phyloP scores from a whole-genome alignment of 1,140 invertebrate genomes.

The Penaeus vannamei region DNA sequence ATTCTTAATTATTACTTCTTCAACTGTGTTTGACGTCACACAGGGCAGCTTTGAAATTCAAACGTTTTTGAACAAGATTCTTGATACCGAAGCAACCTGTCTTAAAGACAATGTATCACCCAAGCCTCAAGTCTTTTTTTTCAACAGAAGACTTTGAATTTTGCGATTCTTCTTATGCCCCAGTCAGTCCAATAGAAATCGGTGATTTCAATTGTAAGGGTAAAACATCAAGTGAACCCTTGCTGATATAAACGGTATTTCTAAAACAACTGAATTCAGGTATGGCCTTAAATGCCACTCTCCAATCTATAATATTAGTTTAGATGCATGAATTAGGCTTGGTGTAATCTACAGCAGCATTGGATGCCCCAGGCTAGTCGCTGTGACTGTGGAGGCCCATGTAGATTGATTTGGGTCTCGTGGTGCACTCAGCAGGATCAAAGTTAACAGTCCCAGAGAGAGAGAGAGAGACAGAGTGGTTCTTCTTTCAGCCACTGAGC shows the following conservation, averaged over 20 bases:
- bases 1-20: neutral
- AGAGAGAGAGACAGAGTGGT: too few relatives aligned
- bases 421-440: neutral
- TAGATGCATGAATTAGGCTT: conserved; percentile 57
- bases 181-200: conserved; percentile 5
- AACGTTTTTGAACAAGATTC: conserved; percentile 3
- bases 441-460: neutral
- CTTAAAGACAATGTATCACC: conserved; percentile 11
- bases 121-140: conserved; percentile 34
- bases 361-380: conserved; percentile 30
- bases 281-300: conserved; percentile 40
- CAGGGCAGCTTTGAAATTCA: neutral
- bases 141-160: neutral
- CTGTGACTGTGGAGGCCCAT: conserved; percentile 24
- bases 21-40: conserved; percentile 31
- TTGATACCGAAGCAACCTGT: neutral
- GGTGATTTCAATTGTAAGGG: neutral
- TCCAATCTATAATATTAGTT: conserved; percentile 42
- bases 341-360: conserved; percentile 44
- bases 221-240: too few relatives aligned
- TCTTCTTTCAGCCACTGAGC: too few relatives aligned
- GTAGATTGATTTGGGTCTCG: neutral
- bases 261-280: conserved; percentile 33
- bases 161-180: conserved; percentile 1
- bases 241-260: neutral